Base-by-base conservation (phyloP, 2,888 invertebrate species). In the Glaucopsyche alexis region DNA sequence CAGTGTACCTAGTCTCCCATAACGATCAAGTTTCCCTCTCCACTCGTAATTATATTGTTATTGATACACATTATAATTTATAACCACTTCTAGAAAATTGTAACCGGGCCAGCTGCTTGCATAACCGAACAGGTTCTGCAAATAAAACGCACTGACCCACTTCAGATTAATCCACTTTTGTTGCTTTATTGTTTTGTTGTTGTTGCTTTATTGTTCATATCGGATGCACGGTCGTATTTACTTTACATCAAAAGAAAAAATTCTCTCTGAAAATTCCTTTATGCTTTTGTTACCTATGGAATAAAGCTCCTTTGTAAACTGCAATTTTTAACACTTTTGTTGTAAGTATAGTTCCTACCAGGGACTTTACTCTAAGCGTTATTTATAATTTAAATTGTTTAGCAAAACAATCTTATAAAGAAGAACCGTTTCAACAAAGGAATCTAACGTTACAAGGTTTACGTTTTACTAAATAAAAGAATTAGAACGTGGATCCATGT, bases 21-120 rank as follows among this genome's bases (percentile, higher is more conserved):
- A 29, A 29, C 3, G 29, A 29, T 0, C 29, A 29, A 3, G 29
- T 29, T n/a, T n/a, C 29, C 29, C 29, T 29, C 29, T 29, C 29
- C 29, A 3, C 29, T 4, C 16, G 16, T 52, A 52, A 52, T n/a
- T n/a, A 16, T 16, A 29, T 60, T 60, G 55, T 11, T 29, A 29
- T 29, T 60, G 55, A 60, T 19, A 60, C 29, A 60, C 11, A 19
- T 19, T 19, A 29, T 11, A n/a, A n/a, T n/a, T n/a, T n/a, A n/a
- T n/a, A n/a, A 60, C 55, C 11, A 19, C 19, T 60, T 60, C 55
- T 60, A 60, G 55, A 60, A 60, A 60, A 60, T 60, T 11, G 19
- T 9, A 60, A 60, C 55, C 19, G 55, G 55, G 29, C 55, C 19
- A 60, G 52, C 52, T 9, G 19, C 19, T 60, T 60, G 55, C 55